Conservation (phyloP, 1,140 invertebrate genomes). For the Chionoecetes opilio region DNA sequence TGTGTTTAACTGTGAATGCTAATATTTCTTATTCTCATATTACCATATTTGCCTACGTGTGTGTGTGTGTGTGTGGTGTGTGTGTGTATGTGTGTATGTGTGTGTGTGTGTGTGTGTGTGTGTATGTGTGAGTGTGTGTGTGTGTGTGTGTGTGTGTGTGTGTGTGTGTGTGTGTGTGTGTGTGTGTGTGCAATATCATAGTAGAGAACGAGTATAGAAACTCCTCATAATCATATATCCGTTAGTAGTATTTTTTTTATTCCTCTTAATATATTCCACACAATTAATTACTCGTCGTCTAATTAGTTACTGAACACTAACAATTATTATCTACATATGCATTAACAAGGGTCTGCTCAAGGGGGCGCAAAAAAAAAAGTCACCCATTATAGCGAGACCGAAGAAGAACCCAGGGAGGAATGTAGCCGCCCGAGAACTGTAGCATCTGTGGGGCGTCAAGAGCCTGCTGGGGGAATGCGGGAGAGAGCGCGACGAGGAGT, state of each 20-base stretch:
- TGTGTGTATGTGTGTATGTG: conserved; percentile 5
- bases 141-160: conserved; percentile 24
- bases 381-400: neutral
- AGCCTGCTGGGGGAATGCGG: neutral
- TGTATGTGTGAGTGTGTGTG: conserved; percentile 16
- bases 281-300: neutral
- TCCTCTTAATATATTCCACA: neutral
- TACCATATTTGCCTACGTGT: neutral
- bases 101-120: conserved; percentile 25
- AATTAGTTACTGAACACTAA: neutral
- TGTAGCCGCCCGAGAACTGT: neutral
- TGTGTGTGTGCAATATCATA: neutral
- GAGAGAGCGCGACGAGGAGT: conserved; percentile 14
- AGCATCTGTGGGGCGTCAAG: neutral
- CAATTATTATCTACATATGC: conserved; percentile 29
- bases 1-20: neutral
- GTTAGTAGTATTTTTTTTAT: neutral
- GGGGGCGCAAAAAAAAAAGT: too few relatives aligned
- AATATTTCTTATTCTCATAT: neutral
- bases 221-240: neutral
- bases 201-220: neutral
- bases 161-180: neutral
- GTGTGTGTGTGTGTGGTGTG: neutral
- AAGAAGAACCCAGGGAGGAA: neutral
- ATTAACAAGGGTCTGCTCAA: neutral